Conservation (phyloP, 2,888 invertebrate species). For the Tetropium fuscum region DNA sequence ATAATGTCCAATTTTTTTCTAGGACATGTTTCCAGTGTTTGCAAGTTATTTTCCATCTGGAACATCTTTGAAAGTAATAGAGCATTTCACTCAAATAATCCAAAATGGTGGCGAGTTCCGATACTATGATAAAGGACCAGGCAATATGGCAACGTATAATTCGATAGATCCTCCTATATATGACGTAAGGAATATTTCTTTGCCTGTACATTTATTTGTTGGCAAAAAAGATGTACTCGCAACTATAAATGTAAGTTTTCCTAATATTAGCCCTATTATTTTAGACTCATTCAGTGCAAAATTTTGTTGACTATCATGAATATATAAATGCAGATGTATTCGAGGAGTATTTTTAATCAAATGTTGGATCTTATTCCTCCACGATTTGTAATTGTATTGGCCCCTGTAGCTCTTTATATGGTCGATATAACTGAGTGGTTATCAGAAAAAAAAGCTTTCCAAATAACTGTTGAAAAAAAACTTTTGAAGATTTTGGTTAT, state of each 20-base stretch:
- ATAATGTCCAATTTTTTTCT: conserved; percentile 25
- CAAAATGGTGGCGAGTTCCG: conserved; percentile 57
- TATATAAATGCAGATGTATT: no score
- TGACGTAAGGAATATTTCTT: conserved; percentile 69
- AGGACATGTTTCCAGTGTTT: conserved; percentile 42
- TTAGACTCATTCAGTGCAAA: no score
- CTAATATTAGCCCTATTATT: neutral
- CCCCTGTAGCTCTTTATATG: no score
- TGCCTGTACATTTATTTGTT: conserved; percentile 74
- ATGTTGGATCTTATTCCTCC: no score
- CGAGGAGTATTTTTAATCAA: no score
- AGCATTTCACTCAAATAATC: conserved; percentile 31
- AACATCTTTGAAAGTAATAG: conserved; percentile 30
- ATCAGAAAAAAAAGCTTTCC: no score
- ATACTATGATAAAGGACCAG: conserved; percentile 74
- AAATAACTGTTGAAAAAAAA: no score
- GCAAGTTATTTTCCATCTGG: conserved; percentile 37
- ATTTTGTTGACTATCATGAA: no score
- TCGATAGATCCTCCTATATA: conserved; percentile 70
- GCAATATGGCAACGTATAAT: conserved; percentile 64
- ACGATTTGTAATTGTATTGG: no score
- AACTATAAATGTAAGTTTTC: conserved; percentile 64
- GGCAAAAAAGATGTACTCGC: conserved; percentile 79
- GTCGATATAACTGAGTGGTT: no score
- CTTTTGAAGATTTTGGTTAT: no score